Base-by-base conservation (phyloP, 2,113 vertebrate species). In the Zingel zingel region DNA sequence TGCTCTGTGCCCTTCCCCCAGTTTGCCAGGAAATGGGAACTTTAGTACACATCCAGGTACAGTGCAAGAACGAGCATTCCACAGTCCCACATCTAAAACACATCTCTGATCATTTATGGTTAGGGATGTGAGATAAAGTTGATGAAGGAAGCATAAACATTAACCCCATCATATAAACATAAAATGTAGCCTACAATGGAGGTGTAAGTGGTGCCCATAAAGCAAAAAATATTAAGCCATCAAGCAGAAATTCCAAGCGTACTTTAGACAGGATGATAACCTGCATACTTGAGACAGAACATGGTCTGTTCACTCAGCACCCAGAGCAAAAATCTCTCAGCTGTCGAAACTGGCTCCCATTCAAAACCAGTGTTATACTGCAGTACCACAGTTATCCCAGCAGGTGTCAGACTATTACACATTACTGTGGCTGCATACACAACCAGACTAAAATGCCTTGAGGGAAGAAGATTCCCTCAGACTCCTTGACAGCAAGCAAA, bases 401-500 rank as follows among this genome's bases (percentile, higher is more conserved):
- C 53, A 93, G 91, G 79, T 82, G 94, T 90, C 93, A 94, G 74
- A 50, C 80, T 80, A 63, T 77, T 45, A 86, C 86, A 71, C 53
- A 57, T 56, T 66, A 73, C 69, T 66, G 45, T 54, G 58, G 33
- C 33, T 33, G 62, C 4, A 10, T 56, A 56, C 47, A 57, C 45
- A 64, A 48, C 54, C 48, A 81, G 67, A 84, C 80, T 77, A 21
- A 58, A 82, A 66, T 33, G 56, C 84, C 84, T 69, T 53, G 12
- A 66, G 63, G 83, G 80, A 62, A 73, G 30, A 87, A 74, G 72
- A 85, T 81, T 75, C 70, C 57, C 78, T 71, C 54, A 74, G 64
- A 25, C 77, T 83, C 65, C 51, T 86, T 86, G 73, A 84, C 67
- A 80, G 80, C 16, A 57, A 48, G 74, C 59, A 88, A 82, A 81